Evolutionary conservation across 2,113 vertebrate genomes (phyloP).

Genomic region (Cynopterus brachyotis): DNA sequence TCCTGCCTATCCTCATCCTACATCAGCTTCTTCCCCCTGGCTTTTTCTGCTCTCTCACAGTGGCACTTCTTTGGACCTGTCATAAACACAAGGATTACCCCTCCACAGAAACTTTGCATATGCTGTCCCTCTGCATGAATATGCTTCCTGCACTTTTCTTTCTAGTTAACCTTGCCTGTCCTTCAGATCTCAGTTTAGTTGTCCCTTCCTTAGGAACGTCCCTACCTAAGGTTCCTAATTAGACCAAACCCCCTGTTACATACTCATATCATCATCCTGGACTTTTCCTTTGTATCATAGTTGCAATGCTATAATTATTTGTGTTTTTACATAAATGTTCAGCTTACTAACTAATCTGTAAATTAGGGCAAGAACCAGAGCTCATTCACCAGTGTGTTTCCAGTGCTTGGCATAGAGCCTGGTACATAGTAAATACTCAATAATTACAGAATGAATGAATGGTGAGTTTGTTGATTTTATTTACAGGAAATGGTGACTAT

Average conservation of each 20-base stretch:
- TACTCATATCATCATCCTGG: fast-evolving
- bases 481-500: slow-evolving; percentile 92
- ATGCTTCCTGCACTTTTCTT: neutral
- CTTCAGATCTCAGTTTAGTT: neutral
- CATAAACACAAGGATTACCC: fast-evolving
- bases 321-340: neutral
- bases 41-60: neutral
- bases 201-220: neutral
- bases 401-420: neutral
- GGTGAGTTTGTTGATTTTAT: neutral
- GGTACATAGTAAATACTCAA: neutral
- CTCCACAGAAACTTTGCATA: neutral
- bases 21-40: fast-evolving
- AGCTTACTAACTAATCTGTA: neutral
- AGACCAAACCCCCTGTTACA: neutral
- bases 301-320: neutral
- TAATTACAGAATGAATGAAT: neutral
- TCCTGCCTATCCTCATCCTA: neutral
- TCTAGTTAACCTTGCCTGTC: neutral
- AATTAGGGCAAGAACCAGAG: neutral
- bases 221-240: neutral
- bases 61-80: neutral
- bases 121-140: neutral
- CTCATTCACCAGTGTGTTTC: neutral
- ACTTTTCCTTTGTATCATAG: neutral